Conservation (phyloP, 2,888 invertebrate species). For the Pseudolycoriella hygida region DNA sequence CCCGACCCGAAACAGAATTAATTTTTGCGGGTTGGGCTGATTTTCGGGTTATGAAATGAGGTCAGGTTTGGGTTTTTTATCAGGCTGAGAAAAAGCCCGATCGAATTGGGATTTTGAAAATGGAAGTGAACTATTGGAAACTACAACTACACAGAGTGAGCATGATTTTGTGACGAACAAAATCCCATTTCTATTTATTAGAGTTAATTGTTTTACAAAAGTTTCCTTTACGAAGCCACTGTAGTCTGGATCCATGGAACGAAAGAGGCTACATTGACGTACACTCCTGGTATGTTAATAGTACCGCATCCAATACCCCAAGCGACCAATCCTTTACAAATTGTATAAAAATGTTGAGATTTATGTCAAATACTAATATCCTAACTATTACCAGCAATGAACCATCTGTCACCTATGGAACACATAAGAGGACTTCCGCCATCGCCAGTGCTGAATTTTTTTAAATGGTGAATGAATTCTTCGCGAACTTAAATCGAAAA, state of each 20-base stretch:
- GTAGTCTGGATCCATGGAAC: constrained; percentile 45
- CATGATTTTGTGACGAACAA: too few relatives aligned
- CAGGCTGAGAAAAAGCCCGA: too few relatives aligned
- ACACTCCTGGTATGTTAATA: constrained; percentile 55
- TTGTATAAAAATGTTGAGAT: too few relatives aligned
- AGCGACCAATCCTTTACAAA: constrained; percentile 26
- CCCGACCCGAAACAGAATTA: too few relatives aligned
- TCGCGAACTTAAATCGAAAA: not conserved
- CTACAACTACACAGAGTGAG: too few relatives aligned
- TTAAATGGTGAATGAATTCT: not conserved
- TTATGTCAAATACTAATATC: too few relatives aligned
- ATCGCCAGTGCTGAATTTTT: constrained; percentile 22
- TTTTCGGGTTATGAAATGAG: too few relatives aligned
- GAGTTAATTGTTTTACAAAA: not conserved
- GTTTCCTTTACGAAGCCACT: not conserved
- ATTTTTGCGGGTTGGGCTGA: too few relatives aligned
- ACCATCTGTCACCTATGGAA: constrained; percentile 21
- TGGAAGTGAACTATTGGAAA: too few relatives aligned
- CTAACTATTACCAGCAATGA: constrained; percentile 24
- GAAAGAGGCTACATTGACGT: constrained; percentile 52
- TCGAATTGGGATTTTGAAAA: too few relatives aligned
- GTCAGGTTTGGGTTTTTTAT: too few relatives aligned
- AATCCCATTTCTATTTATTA: not conserved
- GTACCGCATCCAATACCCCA: constrained; percentile 44
- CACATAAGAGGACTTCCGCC: constrained; percentile 32